Conservation (phyloP, 2,888 invertebrate genomes). For the Unio pictorum region DNA sequence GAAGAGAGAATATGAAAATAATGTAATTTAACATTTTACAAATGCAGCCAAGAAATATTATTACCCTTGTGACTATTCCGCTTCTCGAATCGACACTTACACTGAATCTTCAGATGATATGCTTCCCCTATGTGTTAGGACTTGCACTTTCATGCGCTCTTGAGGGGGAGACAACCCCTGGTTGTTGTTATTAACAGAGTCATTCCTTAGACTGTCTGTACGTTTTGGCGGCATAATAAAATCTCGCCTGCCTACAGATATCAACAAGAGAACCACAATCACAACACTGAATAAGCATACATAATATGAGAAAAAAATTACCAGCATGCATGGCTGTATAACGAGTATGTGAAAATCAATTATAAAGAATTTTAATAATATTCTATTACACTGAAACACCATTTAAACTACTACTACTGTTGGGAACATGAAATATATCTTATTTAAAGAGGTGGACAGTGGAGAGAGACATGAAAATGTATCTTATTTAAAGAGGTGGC, state of each 20-base stretch:
- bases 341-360: neutral
- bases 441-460: too few species aligned
- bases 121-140: slow-evolving; percentile 67
- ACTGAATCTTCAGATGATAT: slow-evolving; percentile 63
- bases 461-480: too few species aligned
- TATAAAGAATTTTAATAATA: neutral
- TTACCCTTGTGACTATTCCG: too few species aligned
- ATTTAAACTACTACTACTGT: too few species aligned
- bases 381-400: neutral
- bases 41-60: too few species aligned
- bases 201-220: slow-evolving; percentile 61
- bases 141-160: slow-evolving; percentile 56
- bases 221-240: slow-evolving; percentile 58
- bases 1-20: too few species aligned
- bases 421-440: too few species aligned
- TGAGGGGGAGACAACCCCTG: slow-evolving; percentile 16
- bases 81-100: slow-evolving; percentile 31
- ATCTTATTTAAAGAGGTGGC: too few species aligned
- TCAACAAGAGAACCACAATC: slow-evolving; percentile 3
- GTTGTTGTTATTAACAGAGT: slow-evolving; percentile 35
- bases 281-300: slow-evolving; percentile 5
- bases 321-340: too few species aligned
- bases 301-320: too few species aligned
- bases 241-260: slow-evolving; percentile 42
- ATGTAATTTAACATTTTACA: too few species aligned